A percentile compares a stretch with the other conserved stretches of the same genome.
Evolutionary conservation across 23 tunicate genomes (phyloP).

Genomic region (Oikopleura dioica): DNA sequence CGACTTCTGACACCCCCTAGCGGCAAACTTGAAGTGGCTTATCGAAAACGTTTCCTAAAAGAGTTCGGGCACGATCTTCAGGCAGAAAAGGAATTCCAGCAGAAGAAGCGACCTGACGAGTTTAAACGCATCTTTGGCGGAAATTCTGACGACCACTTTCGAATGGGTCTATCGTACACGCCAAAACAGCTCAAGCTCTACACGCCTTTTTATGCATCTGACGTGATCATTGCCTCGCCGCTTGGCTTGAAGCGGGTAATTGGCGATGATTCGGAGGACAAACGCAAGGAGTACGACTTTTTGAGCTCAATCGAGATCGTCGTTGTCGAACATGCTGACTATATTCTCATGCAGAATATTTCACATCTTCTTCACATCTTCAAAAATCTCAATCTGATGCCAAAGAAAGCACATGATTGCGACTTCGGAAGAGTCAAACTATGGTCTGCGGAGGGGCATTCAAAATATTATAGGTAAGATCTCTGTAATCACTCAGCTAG

Average conservation of each 20-base stretch:
- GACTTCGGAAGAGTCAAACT: conserved; percentile 49
- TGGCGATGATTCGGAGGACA: conserved; percentile 17
- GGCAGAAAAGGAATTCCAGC: conserved; percentile 5
- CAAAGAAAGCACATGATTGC: conserved; percentile 44
- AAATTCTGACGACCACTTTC: conserved; percentile 66
- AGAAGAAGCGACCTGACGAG: conserved; percentile 38
- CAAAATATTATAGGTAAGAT: conserved; percentile 48
- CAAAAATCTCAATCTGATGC: conserved; percentile 41
- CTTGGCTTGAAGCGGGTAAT: conserved; percentile 53
- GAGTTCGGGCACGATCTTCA: conserved; percentile 19
- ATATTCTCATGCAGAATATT: conserved; percentile 78
- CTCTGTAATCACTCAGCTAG: background rate
- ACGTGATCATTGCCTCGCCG: conserved; percentile 69
- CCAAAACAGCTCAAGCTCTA: conserved; percentile 25
- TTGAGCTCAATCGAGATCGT: conserved; percentile 50
- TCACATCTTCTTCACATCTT: conserved; percentile 53
- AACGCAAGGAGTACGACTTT: conserved; percentile 36
- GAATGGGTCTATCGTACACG: conserved; percentile 29
- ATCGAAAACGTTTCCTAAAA: conserved; percentile 38
- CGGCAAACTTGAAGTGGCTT: conserved; percentile 26
- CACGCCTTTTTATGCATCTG: conserved; percentile 60
- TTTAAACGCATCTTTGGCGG: conserved; percentile 33
- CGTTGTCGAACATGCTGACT: conserved; percentile 49
- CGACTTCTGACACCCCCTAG: conserved; percentile 24
- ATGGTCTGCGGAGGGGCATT: conserved; percentile 31